Conservation (phyloP, 2,797 vertebrate species). For the Platyrinchus mystaceus region DNA sequence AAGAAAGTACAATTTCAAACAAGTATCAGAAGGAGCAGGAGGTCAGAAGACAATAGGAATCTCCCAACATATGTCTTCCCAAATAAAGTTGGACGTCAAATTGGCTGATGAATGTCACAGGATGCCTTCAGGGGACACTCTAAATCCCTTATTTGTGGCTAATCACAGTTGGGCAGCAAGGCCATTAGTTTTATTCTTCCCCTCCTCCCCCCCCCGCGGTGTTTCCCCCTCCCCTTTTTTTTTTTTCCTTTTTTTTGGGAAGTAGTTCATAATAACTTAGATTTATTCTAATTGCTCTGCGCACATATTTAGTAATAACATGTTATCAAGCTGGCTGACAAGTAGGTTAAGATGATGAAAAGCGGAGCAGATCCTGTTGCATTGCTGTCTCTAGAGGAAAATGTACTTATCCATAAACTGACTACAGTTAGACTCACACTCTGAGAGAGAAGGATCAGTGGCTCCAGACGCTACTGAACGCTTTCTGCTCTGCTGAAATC, state of each 20-base stretch:
- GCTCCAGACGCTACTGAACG: neutral
- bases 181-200: neutral
- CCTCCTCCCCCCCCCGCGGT: neutral
- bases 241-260: neutral
- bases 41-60: neutral
- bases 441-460: neutral
- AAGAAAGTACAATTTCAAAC: neutral
- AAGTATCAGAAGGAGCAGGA: neutral
- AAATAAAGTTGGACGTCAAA: neutral
- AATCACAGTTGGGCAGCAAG: neutral
- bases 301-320: slow-evolving; percentile 55
- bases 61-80: neutral
- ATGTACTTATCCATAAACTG: slow-evolving; percentile 29
- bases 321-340: slow-evolving; percentile 52
- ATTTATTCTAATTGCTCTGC: slow-evolving; percentile 63
- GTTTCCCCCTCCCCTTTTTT: neutral
- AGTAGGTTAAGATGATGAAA: slow-evolving; percentile 61
- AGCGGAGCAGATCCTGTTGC: neutral
- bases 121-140: neutral
- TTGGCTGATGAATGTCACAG: neutral
- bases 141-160: neutral
- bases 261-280: slow-evolving; percentile 28
- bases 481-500: neutral
- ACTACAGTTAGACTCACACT: neutral
- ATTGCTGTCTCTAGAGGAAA: slow-evolving; percentile 43